Base-by-base conservation (phyloP, 2,797 vertebrate genomes). In the Girardinus metallicus region DNA sequence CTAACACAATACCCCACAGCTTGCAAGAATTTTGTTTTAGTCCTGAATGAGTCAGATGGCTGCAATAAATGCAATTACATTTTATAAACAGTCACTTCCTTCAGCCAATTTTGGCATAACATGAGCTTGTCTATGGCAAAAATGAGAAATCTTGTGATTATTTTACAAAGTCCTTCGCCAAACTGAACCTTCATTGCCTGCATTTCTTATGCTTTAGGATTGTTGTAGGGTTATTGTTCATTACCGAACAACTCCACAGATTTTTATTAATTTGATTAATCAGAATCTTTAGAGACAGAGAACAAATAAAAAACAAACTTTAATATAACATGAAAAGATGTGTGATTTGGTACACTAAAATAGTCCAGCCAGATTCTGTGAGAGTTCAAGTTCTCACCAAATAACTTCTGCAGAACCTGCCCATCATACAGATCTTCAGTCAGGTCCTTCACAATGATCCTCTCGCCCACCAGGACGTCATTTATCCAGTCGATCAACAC, bases 401-500 rank as follows among this genome's bases (percentile, higher is more conserved):
- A 99, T 51, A 99, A 96, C 88, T 99, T 99, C 95, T 99, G 99
- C 79, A 99, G 88, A 75, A 99, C 98, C 95, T 99, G 99, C 85
- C 99, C 99, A 43, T 99, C 98, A 10, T 99, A 99, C 76, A 99
- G 91, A 85, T 99, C 99, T 91, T 99, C 98, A 81, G 98, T 97
- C 91, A 99, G 95, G 90, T 99, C 98, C 95, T 99, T 99, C 80
- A 99, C 99, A 75, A 99, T 99, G 93, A 99, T 99, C 91, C 99
- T 96, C 92, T 99, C 98, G 53, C 97, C 98, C 4, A 99, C 98
- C 91, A 99, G 93, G 77, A 98, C 97, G 29, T 99, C 98, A 62
- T 99, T 99, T 88, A 99, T 99, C 98, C 99, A 99, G 95, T 99
- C 99, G 64, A 99, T 99, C 92, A 99, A 92, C 81, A 99, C 98